Base-by-base conservation (phyloP, 2,113 vertebrate genomes). In the Accipiter virgatus region DNA sequence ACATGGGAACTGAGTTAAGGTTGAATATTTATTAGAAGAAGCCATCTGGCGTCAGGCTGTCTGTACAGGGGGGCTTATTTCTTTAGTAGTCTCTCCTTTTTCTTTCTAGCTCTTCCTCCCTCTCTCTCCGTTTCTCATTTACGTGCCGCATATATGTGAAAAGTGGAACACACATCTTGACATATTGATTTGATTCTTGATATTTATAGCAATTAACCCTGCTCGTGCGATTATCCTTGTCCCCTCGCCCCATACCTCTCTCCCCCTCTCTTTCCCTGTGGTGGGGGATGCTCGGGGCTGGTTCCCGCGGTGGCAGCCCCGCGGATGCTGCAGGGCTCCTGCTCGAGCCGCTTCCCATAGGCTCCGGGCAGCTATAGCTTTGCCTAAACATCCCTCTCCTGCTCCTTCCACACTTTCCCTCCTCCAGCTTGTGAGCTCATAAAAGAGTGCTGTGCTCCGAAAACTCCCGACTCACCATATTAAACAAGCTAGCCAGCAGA, bases 21-120 rank as follows among this genome's bases (percentile, higher is more conserved):
- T 99, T 99, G 99, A 99, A 99, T 99, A 99, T 99, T 99, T 99
- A 99, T 99, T 99, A 99, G 99, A 99, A 99, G 99, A 99, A 99
- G 99, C 99, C 99, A 99, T 99, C 99, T 99, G 99, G 99, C 99
- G 99, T 99, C 99, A 99, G 99, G 98, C 98, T 99, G 99, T 99
- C 99, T 99, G 99, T 98, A 98, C 98, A 98, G 98, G 98, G 99
- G 98, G 98, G 98, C 98, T 98, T 98, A 98, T 98, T 98, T 98
- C 98, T 99, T 99, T 99, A 98, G 98, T 97, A 99, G 98, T 98
- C 98, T 98, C 98, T 98, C 98, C 94, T 98, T 98, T 98, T 98
- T 98, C 97, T 98, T 98, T 93, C 96, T 93, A 98, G 98, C 98
- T 97, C 98, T 98, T 98, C 98, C 97, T 98, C 97, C 95, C 95